phyloP scores from a whole-genome alignment of 2,113 vertebrate species.

The Cololabis saira region DNA sequence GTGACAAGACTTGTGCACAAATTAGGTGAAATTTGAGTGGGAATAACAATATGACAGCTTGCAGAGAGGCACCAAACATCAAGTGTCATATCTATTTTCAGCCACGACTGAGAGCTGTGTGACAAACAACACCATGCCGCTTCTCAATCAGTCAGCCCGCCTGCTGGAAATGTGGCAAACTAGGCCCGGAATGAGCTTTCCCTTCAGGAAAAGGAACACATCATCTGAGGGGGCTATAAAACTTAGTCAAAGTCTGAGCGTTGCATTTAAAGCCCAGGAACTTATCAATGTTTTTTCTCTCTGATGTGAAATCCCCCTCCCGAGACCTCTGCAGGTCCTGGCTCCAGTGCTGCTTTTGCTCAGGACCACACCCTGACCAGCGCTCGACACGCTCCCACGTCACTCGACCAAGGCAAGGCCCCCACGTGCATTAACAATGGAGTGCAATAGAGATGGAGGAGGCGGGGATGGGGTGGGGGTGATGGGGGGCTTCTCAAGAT shows the following conservation, averaged over 20 bases:
- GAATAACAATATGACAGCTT: slow-evolving; percentile 78
- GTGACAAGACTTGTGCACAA: slow-evolving; percentile 79
- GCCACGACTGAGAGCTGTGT: slow-evolving; percentile 68
- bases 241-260: slow-evolving; percentile 22
- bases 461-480: not conserved
- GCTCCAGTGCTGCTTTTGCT: slow-evolving; percentile 64
- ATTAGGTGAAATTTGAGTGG: slow-evolving; percentile 78
- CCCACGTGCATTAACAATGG: slow-evolving; percentile 68
- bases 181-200: slow-evolving; percentile 45
- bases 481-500: slow-evolving; percentile 63
- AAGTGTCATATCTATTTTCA: slow-evolving; percentile 78
- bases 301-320: slow-evolving; percentile 30
- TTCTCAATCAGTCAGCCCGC: slow-evolving; percentile 70
- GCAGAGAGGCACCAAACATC: slow-evolving; percentile 74
- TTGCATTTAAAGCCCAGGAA: slow-evolving; percentile 23
- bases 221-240: slow-evolving; percentile 50
- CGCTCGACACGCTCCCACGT: slow-evolving; percentile 67
- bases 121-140: slow-evolving; percentile 75
- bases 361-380: slow-evolving; percentile 71
- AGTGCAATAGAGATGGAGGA: slow-evolving; percentile 54
- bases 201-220: slow-evolving; percentile 41
- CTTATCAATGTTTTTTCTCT: slow-evolving; percentile 19
- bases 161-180: slow-evolving; percentile 62
- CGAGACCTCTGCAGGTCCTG: slow-evolving; percentile 46
- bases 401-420: slow-evolving; percentile 56